phyloP scores from a whole-genome alignment of 2,797 vertebrate genomes.

The Prionace glauca region DNA sequence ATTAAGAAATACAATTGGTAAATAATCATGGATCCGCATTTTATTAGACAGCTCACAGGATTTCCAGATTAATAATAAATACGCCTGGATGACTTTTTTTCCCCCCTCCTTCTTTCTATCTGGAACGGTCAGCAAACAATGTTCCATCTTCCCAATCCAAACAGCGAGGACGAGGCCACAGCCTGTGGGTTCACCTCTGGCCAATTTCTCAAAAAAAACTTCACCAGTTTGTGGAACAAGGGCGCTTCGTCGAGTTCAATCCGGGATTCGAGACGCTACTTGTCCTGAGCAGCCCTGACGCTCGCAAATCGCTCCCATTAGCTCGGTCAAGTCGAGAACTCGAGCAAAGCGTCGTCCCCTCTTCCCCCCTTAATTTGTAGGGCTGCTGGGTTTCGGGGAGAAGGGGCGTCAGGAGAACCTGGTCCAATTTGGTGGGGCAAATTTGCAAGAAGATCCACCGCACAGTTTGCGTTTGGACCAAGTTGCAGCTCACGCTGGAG shows the following conservation, averaged over 20 bases:
- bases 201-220: background rate
- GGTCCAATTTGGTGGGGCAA: background rate
- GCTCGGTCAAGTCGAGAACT: background rate
- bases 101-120: background rate
- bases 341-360: background rate
- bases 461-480: no score
- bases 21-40: background rate
- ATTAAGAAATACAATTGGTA: background rate
- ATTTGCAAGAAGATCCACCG: background rate
- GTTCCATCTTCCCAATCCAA: background rate
- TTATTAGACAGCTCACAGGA: background rate
- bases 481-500: background rate
- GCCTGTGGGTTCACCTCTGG: background rate
- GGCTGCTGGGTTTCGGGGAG: background rate
- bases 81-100: background rate
- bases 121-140: background rate
- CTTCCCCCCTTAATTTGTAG: background rate
- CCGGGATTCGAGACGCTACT: background rate
- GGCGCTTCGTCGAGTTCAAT: background rate
- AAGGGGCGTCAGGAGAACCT: no score
- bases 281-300: background rate
- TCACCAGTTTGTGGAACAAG: background rate
- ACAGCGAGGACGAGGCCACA: no score
- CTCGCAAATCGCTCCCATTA: background rate
- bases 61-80: background rate